Evolutionary conservation across 1,140 invertebrate genomes (phyloP), one percentile per base, ranked within the genome.

Genomic region (Zophobas atratus): DNA sequence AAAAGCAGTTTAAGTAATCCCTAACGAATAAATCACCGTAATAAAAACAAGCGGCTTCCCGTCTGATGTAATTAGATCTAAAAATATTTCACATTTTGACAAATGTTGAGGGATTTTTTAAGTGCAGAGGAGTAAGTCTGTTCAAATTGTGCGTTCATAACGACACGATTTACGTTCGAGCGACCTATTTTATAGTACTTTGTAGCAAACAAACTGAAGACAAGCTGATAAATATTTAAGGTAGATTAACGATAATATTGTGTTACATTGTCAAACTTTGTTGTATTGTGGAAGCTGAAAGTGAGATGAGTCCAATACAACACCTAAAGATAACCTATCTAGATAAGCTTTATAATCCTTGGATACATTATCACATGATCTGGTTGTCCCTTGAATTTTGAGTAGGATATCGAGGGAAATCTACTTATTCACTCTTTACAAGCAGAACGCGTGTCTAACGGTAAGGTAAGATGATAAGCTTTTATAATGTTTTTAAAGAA

Each of bases 401-500:
- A 76, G 48, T 41, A 72, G 70, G 70, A 53, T 53, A 39, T 71
- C 20, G 38, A 71, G 49, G 53, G 39, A 33, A 51, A 77, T 77
- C 63, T 71, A 77, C 63, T 72, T 77, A 72, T 77, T 55, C 46
- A 36, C 34, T 39, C 56, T 76, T 76, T 70, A 77, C 67, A 77
- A 72, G 76, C 76, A 46, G 36, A 70, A 55, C 76, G 76, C 76
- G 76, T 77, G 76, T 77, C 76, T 72, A 72, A 72, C 70, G 48
- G 70, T 72, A 53, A 20, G 70, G 70, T 72, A 72, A 53, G 34
- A 20, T 53, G 70, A 72, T 36, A 43, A 55, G 33, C 36, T 72
- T 72, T 72, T 72, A 70, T 34, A 48, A n/a, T 35, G 70, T 43
- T 32, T 72, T 72, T 53, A 20, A 20, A 20, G 20, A 20, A 20